Evolutionary conservation across 2,113 vertebrate species (phyloP), one percentile per base, ranked within the genome.

Genomic region (Parus major): DNA sequence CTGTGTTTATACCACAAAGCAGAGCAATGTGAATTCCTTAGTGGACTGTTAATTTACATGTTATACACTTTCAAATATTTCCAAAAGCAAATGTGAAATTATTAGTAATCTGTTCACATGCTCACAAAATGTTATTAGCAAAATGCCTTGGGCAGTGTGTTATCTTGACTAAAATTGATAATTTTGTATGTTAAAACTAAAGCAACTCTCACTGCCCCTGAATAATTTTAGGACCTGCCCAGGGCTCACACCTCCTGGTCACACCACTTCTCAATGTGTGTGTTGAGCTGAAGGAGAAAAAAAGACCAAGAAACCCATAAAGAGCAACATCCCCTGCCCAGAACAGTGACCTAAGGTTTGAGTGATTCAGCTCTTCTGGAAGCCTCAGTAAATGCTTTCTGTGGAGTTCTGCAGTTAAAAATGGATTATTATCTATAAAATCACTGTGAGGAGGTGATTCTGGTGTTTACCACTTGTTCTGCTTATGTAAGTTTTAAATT

Each of bases 21-120:
- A 97, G 92, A 97, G 97, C 36, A 16, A 95, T 97, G 96, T 97
- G 96, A 98, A 98, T 98, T 98, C 98, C 98, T 98, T 97, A 97
- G 97, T 97, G 96, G 90, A 95, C 97, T 97, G 92, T 97, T 98
- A 97, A 98, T 98, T 98, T 98, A 96, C 86, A 96, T 91, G 93
- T 97, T 96, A 94, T 92, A 96, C 70, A 85, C 95, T 96, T 97
- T 94, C 89, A 95, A 94, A 93, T 97, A 90, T 96, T 97, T 98
- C 95, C 86, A 94, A 97, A 98, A 96, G 95, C 96, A 97, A 97
- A 97, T 95, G 98, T 91, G 97, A 95, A 96, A 95, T 97, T 80
- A 97, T 97, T 95, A 97, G 91, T 92, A 93, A 86, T 93, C 90
- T 22, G 24, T 93, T 97, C 91, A 95, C 85, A 52, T 94, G 95